Conservation (phyloP, 2,888 invertebrate species). For the Odontomyia ornata region DNA sequence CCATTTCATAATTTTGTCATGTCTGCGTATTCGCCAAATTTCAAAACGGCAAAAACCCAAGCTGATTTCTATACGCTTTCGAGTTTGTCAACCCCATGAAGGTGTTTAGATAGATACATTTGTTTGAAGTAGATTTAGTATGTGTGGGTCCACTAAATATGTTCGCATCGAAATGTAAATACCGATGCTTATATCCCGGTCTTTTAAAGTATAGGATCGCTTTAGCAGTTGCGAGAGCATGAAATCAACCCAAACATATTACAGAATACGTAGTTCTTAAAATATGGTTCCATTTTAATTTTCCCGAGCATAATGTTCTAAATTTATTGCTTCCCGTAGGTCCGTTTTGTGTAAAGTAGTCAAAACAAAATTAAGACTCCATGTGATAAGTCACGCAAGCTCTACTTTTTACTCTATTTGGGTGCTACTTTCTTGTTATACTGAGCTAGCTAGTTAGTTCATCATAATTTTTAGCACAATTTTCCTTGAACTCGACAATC, state of each 20-base stretch:
- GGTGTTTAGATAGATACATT: not conserved
- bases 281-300: too few species aligned
- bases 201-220: too few species aligned
- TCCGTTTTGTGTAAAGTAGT: too few species aligned
- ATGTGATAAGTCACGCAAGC: not conserved
- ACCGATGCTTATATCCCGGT: too few species aligned
- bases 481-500: constrained; percentile 37
- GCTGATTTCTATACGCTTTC: not conserved
- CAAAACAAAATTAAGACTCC: not conserved
- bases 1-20: constrained; percentile 30
- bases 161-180: too few species aligned
- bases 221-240: too few species aligned
- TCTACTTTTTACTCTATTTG: not conserved
- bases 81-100: constrained; percentile 38
- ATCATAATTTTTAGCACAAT: constrained; percentile 23
- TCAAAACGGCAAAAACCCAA: not conserved
- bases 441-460: constrained; percentile 14
- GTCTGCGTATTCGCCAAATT: constrained; percentile 8
- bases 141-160: too few species aligned
- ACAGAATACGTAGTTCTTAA: too few species aligned
- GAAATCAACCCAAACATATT: too few species aligned
- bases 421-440: not conserved
- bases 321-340: too few species aligned
- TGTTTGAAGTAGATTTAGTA: not conserved
- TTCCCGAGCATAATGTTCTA: too few species aligned